These are phyloP conservation scores for Calonectris borealis DNA, from an alignment of 2,113 vertebrate species.

Conservation along the genomic window DNA sequence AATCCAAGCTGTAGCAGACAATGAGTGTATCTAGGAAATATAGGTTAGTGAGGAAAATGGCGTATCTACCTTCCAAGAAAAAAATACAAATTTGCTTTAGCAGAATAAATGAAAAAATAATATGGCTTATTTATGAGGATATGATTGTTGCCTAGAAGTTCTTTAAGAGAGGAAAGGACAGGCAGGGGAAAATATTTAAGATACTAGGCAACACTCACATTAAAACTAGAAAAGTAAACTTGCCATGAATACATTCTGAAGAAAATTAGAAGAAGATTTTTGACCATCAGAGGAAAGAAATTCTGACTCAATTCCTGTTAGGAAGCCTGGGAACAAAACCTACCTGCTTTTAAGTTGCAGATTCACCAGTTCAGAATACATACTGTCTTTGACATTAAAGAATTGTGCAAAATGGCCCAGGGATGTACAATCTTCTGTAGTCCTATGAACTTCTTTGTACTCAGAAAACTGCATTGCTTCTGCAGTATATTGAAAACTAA, in stretches of 20 bases:
- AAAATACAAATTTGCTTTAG: background rate
- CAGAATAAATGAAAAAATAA: background rate
- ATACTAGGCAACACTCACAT: background rate
- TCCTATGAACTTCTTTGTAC: background rate
- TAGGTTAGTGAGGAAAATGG: background rate
- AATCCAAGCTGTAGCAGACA: background rate
- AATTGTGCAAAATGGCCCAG: background rate
- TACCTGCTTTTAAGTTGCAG: background rate
- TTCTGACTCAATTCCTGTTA: background rate
- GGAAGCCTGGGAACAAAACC: background rate
- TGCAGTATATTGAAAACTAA: background rate
- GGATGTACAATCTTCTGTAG: background rate
- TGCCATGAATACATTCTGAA: background rate
- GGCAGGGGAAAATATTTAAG: background rate
- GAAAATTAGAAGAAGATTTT: background rate
- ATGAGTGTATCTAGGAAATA: background rate
- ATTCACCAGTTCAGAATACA: background rate
- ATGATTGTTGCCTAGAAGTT: background rate
- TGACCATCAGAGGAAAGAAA: background rate
- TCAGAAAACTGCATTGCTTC: background rate
- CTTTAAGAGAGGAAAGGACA: background rate
- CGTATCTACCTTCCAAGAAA: background rate
- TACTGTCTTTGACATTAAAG: background rate
- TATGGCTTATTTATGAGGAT: background rate
- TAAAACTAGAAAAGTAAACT: background rate